Conservation (phyloP, 2,888 invertebrate genomes). For the Apamea crenata region DNA sequence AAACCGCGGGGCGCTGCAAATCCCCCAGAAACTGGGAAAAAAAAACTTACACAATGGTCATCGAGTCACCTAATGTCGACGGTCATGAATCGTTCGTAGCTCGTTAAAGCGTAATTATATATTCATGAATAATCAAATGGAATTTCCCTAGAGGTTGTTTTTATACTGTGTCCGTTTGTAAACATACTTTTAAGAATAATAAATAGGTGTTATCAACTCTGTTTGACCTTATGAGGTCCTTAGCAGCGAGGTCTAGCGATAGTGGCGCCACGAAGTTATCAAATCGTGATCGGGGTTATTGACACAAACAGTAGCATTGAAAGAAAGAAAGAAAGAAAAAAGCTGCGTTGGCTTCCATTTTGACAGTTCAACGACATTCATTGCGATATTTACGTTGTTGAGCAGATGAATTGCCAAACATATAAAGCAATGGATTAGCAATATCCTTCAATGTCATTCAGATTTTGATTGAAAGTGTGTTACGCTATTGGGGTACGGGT, state of each 20-base stretch:
- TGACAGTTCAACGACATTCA: neutral
- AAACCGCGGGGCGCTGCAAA: neutral
- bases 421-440: too few species aligned
- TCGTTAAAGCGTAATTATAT: constrained; percentile 2
- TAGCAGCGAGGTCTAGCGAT: neutral
- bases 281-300: too few species aligned
- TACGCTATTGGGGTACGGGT: too few species aligned
- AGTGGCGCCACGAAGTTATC: neutral
- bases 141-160: constrained; percentile 28
- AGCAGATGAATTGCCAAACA: too few species aligned
- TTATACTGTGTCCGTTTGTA: constrained; percentile 8
- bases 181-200: neutral
- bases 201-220: neutral
- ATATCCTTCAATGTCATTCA: too few species aligned
- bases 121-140: constrained; percentile 38
- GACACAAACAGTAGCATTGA: too few species aligned
- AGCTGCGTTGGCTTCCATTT: too few species aligned
- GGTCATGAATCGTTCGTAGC: neutral
- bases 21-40: neutral
- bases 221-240: constrained; percentile 11
- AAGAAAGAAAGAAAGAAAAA: too few species aligned
- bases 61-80: constrained; percentile 1
- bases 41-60: neutral
- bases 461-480: too few species aligned
- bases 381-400: neutral